Evolutionary conservation across 2,797 vertebrate genomes (phyloP), one percentile per base, ranked within the genome.

Genomic region (Agapornis canus): DNA sequence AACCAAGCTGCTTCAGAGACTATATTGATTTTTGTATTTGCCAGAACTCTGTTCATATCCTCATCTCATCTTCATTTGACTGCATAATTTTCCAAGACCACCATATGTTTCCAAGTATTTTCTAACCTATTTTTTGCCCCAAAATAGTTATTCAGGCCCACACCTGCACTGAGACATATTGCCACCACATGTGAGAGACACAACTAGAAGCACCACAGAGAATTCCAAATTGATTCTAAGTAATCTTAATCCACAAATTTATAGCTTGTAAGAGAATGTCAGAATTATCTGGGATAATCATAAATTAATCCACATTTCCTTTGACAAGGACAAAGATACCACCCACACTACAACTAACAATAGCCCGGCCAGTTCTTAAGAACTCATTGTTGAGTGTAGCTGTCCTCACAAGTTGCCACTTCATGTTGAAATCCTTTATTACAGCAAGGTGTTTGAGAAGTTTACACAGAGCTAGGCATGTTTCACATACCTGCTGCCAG

Each of bases 181-280:
- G 54, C 12, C 1, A 2, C 37, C 29, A 75, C 43, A 51, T 11
- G 43, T 25, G 49, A 20, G 16, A 80, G 31, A 42, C 42, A 65
- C 25, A 71, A 68, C 42, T 60, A 27, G 59, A 82, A 83, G 22
- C 48, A 49, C 43, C 25, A 68, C 43, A 68, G 75, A 69, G 48
- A 90, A 86, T 77, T 71, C 66, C 63, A 29, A 61, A 78, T 89
- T 88, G 42, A 80, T 87, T 47, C n/a, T 70, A 45, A 85, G 16
- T 81, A 87, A 37, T 81, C 95, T 73, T 95, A 93, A 93, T 92
- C 76, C 49, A n/a, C 10, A 22, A 64, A 82, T 94, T 91, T 93
- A 89, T 66, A 85, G 65, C 82, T 89, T 90, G 78, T 92, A 92
- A 85, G 48, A 81, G 13, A 65, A 61, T 85, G 88, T 93, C 60